Conservation (phyloP, 2,797 vertebrate species). For the Molossus molossus region DNA sequence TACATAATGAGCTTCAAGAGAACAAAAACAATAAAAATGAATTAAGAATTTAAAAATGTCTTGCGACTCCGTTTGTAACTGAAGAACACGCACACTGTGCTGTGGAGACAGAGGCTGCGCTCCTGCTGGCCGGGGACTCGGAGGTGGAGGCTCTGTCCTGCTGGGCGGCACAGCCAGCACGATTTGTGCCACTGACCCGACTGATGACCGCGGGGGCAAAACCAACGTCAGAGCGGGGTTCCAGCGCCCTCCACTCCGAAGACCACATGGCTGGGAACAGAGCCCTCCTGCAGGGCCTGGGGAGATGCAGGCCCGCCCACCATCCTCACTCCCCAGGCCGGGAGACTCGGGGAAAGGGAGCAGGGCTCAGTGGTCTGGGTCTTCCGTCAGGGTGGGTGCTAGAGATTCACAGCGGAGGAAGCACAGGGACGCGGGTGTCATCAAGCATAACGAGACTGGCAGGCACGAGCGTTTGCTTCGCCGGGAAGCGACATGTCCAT, state of each 20-base stretch:
- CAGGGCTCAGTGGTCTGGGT: background rate
- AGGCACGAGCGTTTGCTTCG: background rate
- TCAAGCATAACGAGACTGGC: background rate
- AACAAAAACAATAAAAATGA: background rate
- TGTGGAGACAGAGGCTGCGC: background rate
- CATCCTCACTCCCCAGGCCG: background rate
- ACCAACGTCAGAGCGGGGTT: background rate
- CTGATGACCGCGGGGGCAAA: background rate
- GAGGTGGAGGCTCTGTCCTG: background rate
- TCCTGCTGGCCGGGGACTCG: background rate
- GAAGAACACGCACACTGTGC: background rate
- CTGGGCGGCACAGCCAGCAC: background rate
- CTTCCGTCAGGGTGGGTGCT: background rate
- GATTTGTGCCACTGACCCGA: background rate
- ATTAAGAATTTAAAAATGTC: background rate
- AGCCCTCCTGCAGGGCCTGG: rapidly evolving
- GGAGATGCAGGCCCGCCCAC: background rate
- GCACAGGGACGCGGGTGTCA: background rate
- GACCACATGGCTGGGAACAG: background rate
- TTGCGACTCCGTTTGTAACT: background rate
- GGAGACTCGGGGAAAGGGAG: background rate
- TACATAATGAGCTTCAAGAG: background rate
- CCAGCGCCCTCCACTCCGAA: background rate
- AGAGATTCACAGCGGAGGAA: background rate
- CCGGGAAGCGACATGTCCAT: background rate